phyloP scores from a whole-genome alignment of 2,113 vertebrate species.

The Petaurus breviceps region DNA sequence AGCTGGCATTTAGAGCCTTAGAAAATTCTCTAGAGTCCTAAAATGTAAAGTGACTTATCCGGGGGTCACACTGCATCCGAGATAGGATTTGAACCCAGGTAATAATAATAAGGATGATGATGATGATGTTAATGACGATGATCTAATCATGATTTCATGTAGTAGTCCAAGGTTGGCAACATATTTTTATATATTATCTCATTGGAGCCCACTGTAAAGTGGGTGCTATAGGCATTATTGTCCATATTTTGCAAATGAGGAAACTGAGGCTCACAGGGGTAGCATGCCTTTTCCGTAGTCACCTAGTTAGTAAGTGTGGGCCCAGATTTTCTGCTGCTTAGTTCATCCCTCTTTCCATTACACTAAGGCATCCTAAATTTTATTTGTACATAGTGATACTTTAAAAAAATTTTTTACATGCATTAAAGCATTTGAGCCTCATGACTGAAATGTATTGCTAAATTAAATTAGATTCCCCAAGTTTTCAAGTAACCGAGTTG shows the following conservation, averaged over 20 bases:
- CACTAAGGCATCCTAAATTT: not conserved
- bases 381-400: not conserved
- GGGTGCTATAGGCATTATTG: not conserved
- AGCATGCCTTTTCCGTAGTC: not conserved
- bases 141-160: not conserved
- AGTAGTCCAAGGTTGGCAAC: not conserved
- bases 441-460: conserved; percentile 17
- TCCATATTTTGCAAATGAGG: not conserved
- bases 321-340: not conserved
- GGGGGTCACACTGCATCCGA: not conserved
- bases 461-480: conserved; percentile 1
- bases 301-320: not conserved
- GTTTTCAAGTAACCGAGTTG: not conserved
- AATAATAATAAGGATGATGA: not conserved
- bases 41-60: not conserved
- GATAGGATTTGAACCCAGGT: not conserved
- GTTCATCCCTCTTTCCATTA: not conserved
- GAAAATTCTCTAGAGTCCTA: not conserved
- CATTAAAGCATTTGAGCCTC: not conserved
- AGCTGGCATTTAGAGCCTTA: not conserved
- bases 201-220: not conserved
- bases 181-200: not conserved
- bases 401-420: not conserved
- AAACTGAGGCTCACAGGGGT: not conserved
- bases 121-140: not conserved